Percentiles rank a stretch among this genome's conserved stretches.
Conservation (phyloP, 2,888 invertebrate species). For the Amphipyra berbera region DNA sequence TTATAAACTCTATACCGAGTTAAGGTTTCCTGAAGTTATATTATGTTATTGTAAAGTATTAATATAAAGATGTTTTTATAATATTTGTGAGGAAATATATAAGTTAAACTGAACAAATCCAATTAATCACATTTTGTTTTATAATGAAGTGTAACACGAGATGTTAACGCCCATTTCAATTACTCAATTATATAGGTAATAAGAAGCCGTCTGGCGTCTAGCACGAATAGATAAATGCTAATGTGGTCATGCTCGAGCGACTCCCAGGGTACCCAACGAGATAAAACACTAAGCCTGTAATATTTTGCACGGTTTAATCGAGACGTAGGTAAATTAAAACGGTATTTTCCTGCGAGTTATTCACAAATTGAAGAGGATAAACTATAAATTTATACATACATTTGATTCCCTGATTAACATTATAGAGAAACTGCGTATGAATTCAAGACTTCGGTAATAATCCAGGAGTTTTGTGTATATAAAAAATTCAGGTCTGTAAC, state of each 20-base stretch:
- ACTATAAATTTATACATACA: conserved; percentile 16
- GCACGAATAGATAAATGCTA: conserved; percentile 68
- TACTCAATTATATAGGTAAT: conserved; percentile 63
- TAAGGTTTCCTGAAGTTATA: neutral
- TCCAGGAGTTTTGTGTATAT: too few species aligned
- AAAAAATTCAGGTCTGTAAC: too few species aligned
- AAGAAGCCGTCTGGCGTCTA: conserved; percentile 63
- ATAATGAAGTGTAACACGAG: conserved; percentile 39
- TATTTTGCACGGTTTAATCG: conserved; percentile 45
- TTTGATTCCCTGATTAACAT: too few species aligned
- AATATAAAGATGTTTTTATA: neutral
- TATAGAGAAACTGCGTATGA: too few species aligned
- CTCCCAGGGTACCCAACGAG: conserved; percentile 39
- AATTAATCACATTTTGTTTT: conserved; percentile 14
- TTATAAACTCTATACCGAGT: conserved; percentile 1
- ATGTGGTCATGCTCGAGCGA: conserved; percentile 71
- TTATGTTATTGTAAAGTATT: neutral
- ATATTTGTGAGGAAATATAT: neutral
- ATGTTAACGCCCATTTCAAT: conserved; percentile 61
- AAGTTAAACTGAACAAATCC: neutral
- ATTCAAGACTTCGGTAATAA: too few species aligned
- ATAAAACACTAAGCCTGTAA: conserved; percentile 49
- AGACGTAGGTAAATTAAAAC: conserved; percentile 32
- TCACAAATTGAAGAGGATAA: conserved; percentile 42
- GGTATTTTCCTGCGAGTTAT: conserved; percentile 42